Base-by-base conservation (phyloP, 2,888 invertebrate genomes). In the Himalopsyche kuldschensis region DNA sequence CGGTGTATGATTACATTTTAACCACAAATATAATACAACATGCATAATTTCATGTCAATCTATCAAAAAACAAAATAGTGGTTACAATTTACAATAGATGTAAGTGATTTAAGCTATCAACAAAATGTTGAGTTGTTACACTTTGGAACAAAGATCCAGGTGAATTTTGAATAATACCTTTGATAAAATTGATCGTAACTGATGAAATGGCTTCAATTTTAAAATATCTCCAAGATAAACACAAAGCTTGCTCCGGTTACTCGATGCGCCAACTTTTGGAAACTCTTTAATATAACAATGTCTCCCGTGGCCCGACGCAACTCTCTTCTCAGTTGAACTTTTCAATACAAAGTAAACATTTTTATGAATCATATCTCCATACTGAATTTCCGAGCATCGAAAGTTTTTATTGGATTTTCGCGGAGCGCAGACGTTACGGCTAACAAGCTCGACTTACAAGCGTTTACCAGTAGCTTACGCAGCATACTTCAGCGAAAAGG, bases 361-460 rank as follows among this genome's bases (percentile, higher is more conserved):
- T 69, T 82, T 63, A 82, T 75, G 82, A 82, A 82, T 82, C 82
- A 78, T 79, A 82, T 82, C 63, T 79, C 31, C 78, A 82, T 79
- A 79, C 31, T 32, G 75, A 75, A 79, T 79, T 82, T 81, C 41
- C 46, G n/a, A n/a, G 75, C 30, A 75, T 75, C 75, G 75, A 32
- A 32, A 75, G 55, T 55, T 55, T 48, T 55, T 55, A 55, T 55
- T 55, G 55, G 55, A 55, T 55, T 55, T 55, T 55, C 24, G 20
- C 15, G 20, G 55, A 55, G 55, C 55, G 55, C 55, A 55, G 55
- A 55, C 55, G 55, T 55, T 55, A 55, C 20, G 55, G 24, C 55
- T 55, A 55, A 55, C 55, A 55, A 55, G 55, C 55, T 55, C 20
- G 55, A 55, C 55, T 20, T 55, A 55, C 55, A 55, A 55, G 55